These are phyloP conservation scores for Thamnophis elegans DNA, from an alignment of 2,797 vertebrate genomes.

Conservation along the genomic window DNA sequence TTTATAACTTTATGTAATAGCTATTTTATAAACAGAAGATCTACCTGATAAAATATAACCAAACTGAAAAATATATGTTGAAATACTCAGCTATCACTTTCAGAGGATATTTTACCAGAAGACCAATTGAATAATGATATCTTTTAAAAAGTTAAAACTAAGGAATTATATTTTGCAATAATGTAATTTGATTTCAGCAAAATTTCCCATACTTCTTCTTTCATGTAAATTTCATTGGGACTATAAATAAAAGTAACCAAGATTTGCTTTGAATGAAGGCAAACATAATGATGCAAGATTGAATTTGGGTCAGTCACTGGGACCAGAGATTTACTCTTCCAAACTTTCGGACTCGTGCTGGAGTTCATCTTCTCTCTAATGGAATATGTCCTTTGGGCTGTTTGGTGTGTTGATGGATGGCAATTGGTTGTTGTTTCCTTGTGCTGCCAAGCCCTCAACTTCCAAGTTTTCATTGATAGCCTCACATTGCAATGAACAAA, in stretches of 20 bases:
- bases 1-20: conserved; percentile 62
- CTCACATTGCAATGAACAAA: background rate
- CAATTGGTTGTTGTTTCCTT: background rate
- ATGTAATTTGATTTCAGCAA: background rate
- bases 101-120: conserved; percentile 79
- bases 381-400: background rate
- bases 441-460: background rate
- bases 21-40: conserved; percentile 56
- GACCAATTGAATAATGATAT: conserved; percentile 79
- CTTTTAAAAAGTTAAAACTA: conserved; percentile 63
- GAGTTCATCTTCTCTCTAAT: background rate
- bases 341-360: background rate
- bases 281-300: background rate
- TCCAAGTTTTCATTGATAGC: background rate
- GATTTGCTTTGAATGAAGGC: background rate
- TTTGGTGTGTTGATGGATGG: background rate
- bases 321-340: background rate
- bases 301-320: background rate
- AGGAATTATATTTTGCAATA: background rate
- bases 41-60: conserved; percentile 60
- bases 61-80: conserved; percentile 57
- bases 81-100: conserved; percentile 73
- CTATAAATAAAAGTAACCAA: background rate
- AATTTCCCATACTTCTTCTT: background rate
- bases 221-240: background rate